phyloP scores from a whole-genome alignment of 2,797 vertebrate species.

The Onychomys arenicola region DNA sequence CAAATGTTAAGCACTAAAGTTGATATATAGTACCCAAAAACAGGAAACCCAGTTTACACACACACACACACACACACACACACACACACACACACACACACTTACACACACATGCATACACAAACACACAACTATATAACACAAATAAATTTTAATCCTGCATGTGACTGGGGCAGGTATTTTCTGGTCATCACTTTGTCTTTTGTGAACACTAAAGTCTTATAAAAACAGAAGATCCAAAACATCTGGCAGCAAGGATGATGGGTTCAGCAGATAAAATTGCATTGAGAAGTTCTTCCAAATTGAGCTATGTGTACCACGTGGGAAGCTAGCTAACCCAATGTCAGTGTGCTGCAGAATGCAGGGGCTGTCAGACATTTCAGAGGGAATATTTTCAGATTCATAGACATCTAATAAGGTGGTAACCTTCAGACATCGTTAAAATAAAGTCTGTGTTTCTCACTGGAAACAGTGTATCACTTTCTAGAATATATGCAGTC shows the following conservation, averaged over 20 bases:
- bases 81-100: neutral
- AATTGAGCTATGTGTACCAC: neutral
- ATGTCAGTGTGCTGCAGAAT: neutral
- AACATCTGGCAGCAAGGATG: neutral
- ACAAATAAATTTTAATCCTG: neutral
- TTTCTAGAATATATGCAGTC: constrained; percentile 18
- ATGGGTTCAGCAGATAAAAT: constrained; percentile 11
- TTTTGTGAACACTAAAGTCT: neutral
- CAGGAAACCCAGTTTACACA: neutral
- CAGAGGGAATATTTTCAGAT: constrained; percentile 54
- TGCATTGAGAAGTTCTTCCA: neutral
- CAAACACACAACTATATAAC: neutral
- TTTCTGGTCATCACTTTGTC: neutral
- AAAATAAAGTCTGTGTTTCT: constrained; percentile 62
- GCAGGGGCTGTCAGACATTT: neutral
- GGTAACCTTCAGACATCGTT: constrained; percentile 66
- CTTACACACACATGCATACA: neutral
- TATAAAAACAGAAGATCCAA: constrained; percentile 26
- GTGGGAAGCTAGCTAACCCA: neutral
- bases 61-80: neutral
- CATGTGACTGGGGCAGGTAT: neutral
- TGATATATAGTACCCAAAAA: neutral
- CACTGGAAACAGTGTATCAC: constrained; percentile 41
- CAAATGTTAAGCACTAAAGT: neutral
- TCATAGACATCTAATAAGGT: constrained; percentile 60